A percentile compares a stretch with the other conserved stretches of the same genome.
Conservation (phyloP, 2,888 invertebrate species). For the Cephus nigrinus region DNA sequence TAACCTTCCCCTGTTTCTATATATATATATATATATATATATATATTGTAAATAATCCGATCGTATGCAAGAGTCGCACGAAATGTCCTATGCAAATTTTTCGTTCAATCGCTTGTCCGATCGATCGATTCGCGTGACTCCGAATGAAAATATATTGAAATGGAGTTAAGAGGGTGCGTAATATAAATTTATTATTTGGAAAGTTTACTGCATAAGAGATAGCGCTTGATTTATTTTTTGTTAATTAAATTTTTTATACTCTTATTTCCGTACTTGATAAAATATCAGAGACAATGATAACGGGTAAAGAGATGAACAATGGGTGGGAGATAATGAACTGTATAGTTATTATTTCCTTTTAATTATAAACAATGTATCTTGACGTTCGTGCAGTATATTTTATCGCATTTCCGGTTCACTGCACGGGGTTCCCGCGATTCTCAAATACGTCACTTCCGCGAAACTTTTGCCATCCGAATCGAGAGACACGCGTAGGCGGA, state of each 20-base stretch:
- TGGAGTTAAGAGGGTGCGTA: not conserved
- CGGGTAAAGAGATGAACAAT: not conserved
- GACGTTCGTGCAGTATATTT: not conserved
- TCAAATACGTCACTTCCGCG: not conserved
- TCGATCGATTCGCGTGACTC: not conserved
- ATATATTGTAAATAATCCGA: not conserved
- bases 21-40: not conserved
- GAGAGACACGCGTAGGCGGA: not conserved
- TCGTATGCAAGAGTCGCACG: not conserved
- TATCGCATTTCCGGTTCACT: not conserved
- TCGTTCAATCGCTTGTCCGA: conserved; percentile 9
- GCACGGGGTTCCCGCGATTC: not conserved
- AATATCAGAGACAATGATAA: not conserved
- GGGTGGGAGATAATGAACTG: not conserved
- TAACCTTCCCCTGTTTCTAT: not conserved
- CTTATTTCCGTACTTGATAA: not conserved
- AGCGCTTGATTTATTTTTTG: not conserved
- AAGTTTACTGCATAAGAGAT: not conserved
- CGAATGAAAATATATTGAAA: not conserved
- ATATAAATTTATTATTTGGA: not conserved
- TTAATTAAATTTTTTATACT: not conserved
- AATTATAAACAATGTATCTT: not conserved
- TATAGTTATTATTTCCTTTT: not conserved
- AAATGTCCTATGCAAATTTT: conserved; percentile 1
- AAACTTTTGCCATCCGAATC: not conserved